phyloP scores from a whole-genome alignment of 1,140 invertebrate species.

The Leguminivora glycinivorella region DNA sequence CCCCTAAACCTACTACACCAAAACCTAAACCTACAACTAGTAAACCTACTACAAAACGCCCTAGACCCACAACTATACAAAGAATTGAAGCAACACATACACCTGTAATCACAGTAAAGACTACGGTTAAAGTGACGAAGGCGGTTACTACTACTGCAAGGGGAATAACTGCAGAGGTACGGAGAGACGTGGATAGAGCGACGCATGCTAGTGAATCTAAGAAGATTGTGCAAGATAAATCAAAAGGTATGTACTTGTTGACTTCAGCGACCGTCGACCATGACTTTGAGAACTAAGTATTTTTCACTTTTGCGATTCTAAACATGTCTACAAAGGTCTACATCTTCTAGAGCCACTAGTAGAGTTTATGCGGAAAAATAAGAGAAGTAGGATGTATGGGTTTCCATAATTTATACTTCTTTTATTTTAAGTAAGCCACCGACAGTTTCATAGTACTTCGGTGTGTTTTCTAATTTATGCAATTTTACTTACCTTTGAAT shows the following conservation, averaged over 20 bases:
- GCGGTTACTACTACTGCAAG: background rate
- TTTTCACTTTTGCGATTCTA: too few species aligned
- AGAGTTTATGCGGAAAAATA: too few species aligned
- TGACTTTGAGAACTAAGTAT: too few species aligned
- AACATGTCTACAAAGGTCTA: too few species aligned
- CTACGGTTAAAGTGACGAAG: conserved; percentile 14
- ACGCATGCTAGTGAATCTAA: background rate
- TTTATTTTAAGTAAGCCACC: too few species aligned
- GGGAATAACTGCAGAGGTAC: background rate
- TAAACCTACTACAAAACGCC: conserved; percentile 28
- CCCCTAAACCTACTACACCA: conserved; percentile 34
- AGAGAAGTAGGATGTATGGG: too few species aligned
- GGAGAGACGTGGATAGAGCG: background rate
- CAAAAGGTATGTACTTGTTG: background rate
- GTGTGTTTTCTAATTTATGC: too few species aligned
- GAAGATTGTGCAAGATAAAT: background rate
- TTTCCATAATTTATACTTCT: too few species aligned
- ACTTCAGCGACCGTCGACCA: too few species aligned
- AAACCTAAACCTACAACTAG: conserved; percentile 17
- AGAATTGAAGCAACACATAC: background rate
- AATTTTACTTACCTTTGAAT: too few species aligned
- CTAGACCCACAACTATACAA: conserved; percentile 19
- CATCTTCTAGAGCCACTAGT: too few species aligned
- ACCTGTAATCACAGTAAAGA: background rate
- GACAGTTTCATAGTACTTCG: too few species aligned